Evolutionary conservation across 2,888 invertebrate species (phyloP).

Genomic region (Hydroisotoma schaefferi): DNA sequence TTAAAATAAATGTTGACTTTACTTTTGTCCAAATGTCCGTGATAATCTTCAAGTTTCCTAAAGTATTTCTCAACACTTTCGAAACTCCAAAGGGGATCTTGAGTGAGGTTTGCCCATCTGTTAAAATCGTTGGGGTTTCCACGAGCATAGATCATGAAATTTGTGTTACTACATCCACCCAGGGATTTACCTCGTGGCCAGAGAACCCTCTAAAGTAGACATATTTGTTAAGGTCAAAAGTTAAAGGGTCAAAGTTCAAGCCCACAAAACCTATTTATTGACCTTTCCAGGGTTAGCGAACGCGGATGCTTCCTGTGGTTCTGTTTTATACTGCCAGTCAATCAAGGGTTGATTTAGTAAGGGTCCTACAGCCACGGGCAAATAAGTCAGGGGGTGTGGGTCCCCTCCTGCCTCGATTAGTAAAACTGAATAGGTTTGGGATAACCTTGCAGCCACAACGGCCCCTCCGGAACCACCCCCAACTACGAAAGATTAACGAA

Average conservation of each 20-base stretch:
- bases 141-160: constrained; percentile 28
- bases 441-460: constrained; percentile 2
- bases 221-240: background rate
- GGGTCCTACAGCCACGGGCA: constrained; percentile 13
- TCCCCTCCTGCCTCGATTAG: constrained; percentile 31
- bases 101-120: constrained; percentile 29
- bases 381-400: constrained; percentile 24
- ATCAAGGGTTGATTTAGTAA: constrained; percentile 18
- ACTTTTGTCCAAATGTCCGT: constrained; percentile 24
- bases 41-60: constrained; percentile 28
- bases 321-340: constrained; percentile 35
- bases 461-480: constrained; percentile 4
- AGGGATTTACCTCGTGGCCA: constrained; percentile 18
- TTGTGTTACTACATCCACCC: constrained; percentile 32
- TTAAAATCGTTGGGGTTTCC: constrained; percentile 21
- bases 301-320: constrained; percentile 20
- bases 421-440: constrained; percentile 10
- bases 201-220: constrained; percentile 12
- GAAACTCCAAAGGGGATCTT: constrained; percentile 26
- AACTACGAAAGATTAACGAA: background rate
- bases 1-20: constrained; percentile 8
- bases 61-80: constrained; percentile 20
- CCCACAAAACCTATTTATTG: too few species aligned
- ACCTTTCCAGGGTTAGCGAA: constrained; percentile 25
- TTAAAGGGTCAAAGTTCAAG: too few species aligned